Evolutionary conservation across 2,113 vertebrate genomes (phyloP), one percentile per base, ranked within the genome.

Genomic region (Anser brachyrhynchus): DNA sequence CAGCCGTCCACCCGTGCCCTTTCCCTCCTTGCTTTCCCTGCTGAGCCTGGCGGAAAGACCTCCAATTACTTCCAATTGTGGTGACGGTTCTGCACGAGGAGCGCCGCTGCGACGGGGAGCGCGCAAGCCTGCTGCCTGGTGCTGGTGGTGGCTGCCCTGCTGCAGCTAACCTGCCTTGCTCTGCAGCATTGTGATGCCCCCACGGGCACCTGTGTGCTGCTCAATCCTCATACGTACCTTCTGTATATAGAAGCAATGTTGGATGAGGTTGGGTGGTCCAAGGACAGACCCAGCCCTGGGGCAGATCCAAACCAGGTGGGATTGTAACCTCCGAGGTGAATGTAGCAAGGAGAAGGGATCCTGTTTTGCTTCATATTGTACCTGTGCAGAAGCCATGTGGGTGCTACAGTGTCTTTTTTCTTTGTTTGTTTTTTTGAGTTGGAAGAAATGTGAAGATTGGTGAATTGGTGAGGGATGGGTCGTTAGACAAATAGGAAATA

Each of bases 81-180:
- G 54, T 92, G 90, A 94, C 0, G 12, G 67, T 72, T 94, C 55
- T 49, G 67, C 0, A 0, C 0, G 7, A 61, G 83, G 75, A 43
- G 13, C 0, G 66, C 66, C 33, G 37, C 61, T 31, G 85, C 0
- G 1, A 16, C 0, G 1, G 3, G 15, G 66, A 78, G 25, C 10
- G 10, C 3, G 20, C 0, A 8, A 84, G 41, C 18, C 0, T 3
- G 3, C 29, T 0, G 0, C 33, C 39, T 15, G 46, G 46, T 22
- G 25, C 11, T 46, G 1, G 6, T 4, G 46, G 58, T 37, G 81
- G 31, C 52, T 65, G 57, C 57, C 75, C 70, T 18, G 2, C 33
- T 57, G 28, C 2, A 1, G n/a, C 70, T 62, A 26, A 33, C 41
- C 9, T 37, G 69, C 35, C 35, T 83, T 51, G 1, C 51, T 81